Evolutionary conservation across 1,140 invertebrate genomes (phyloP), one percentile per base, ranked within the genome.

Genomic region (Aphelinus certus): DNA sequence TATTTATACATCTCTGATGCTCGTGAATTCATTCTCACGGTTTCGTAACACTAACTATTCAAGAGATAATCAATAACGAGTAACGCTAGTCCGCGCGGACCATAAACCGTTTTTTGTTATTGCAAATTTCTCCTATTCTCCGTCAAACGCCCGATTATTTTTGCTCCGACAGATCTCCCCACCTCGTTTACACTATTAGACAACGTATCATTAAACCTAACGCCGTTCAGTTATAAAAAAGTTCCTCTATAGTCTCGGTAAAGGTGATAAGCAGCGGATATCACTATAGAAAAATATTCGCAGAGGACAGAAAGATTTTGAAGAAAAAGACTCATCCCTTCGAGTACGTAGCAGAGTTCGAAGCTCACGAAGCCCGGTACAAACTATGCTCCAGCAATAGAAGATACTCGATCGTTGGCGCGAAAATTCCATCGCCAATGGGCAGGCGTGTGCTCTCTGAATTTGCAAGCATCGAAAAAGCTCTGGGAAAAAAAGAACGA

Each of bases 11-110:
- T 71, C 57, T 61, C 58, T 47, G 57, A 61, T 45, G 42, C 56
- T 49, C 56, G 57, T 46, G 64, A 43, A n/a, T 51, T 42, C 46
- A 26, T 45, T 2, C 48, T 57, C 67, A 67, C 57, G 42, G 4
- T 26, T 49, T 64, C 67, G 9, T 58, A 58, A 51, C 9, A 61
- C 56, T 67, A 63, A 69, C 53, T 75, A 75, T 47, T 70, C 57
- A 70, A 70, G 70, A 51, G 53, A 70, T 51, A 70, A 75, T 65
- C 43, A 53, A 74, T 65, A 75, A 70, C 51, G 26, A 70, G 53
- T 75, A 7, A 62, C 43, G 47, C 43, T 68, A n/a, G 62, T 47
- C 58, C 53, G 43, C 63, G 57, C 6, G 47, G 45, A 63, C 56
- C 48, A 6, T 61, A 65, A 57, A 63, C 61, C 42, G 9, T 74